Percentiles rank a stretch among this genome's conserved stretches.
phyloP scores from a whole-genome alignment of 2,888 invertebrate genomes.

The Amphipoea oculea region DNA sequence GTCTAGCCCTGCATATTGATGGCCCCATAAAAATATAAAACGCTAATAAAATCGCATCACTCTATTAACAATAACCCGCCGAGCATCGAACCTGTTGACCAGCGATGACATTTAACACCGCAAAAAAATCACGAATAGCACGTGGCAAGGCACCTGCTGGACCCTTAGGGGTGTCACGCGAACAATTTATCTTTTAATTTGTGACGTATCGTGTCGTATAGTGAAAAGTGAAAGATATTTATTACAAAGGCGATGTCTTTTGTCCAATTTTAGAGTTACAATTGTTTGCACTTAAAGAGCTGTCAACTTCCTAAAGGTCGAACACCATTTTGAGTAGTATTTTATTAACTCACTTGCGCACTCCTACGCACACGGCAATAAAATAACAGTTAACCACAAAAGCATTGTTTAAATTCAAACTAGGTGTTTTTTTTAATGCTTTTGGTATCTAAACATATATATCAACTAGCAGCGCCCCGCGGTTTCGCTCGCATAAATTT shows the following conservation, averaged over 20 bases:
- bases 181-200: neutral
- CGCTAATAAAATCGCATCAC: neutral
- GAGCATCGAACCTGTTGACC: slow-evolving; percentile 62
- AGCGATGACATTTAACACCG: slow-evolving; percentile 65
- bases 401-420: neutral
- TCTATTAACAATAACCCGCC: slow-evolving; percentile 16
- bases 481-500: too few relatives aligned
- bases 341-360: neutral
- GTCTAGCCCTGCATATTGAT: too few relatives aligned
- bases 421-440: neutral
- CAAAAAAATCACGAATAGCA: slow-evolving; percentile 68
- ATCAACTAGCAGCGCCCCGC: neutral
- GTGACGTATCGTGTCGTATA: neutral
- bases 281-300: neutral
- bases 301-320: slow-evolving; percentile 14
- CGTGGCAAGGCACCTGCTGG: slow-evolving; percentile 64
- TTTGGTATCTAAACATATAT: neutral
- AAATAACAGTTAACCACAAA: neutral
- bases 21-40: neutral
- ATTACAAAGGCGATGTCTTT: neutral
- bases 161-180: slow-evolving; percentile 50
- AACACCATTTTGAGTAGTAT: neutral
- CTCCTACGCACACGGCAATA: neutral
- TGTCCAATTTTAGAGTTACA: neutral
- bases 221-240: neutral